Percentiles rank a stretch among this genome's conserved stretches.
Conservation (phyloP, 1,140 invertebrate species). For the Archivesica marissinica region DNA sequence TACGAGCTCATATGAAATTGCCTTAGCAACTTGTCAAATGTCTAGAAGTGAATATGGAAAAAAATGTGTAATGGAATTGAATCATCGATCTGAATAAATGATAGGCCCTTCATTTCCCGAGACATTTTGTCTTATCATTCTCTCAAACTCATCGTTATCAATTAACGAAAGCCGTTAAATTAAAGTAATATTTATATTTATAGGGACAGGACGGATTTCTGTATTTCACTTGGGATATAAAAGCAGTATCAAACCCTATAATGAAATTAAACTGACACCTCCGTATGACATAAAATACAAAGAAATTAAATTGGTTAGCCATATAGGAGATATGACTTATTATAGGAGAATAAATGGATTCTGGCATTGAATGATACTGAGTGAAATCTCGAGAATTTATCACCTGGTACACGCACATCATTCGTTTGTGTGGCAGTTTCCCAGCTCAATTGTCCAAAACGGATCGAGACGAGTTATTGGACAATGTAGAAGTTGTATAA, state of each 20-base stretch:
- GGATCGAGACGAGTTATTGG: neutral
- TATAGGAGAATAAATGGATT: constrained; percentile 35
- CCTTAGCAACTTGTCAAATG: constrained; percentile 7
- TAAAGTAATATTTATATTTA: constrained; percentile 63
- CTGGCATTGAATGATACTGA: constrained; percentile 36
- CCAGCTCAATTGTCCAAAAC: neutral
- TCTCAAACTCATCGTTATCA: constrained; percentile 15
- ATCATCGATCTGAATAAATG: constrained; percentile 12
- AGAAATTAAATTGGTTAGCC: constrained; percentile 54
- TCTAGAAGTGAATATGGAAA: neutral
- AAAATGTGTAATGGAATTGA: constrained; percentile 8
- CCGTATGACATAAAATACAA: constrained; percentile 57
- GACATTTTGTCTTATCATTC: constrained; percentile 23
- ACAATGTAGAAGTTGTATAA: no score
- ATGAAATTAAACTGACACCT: constrained; percentile 58
- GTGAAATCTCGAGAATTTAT: constrained; percentile 31
- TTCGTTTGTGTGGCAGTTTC: neutral
- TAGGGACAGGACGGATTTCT: constrained; percentile 35
- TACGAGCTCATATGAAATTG: neutral
- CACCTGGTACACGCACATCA: constrained; percentile 16
- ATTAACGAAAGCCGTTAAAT: constrained; percentile 57
- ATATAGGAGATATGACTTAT: constrained; percentile 32
- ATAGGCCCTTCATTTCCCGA: constrained; percentile 25
- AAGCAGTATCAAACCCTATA: constrained; percentile 43
- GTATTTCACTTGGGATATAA: constrained; percentile 43